Evolutionary conservation across 2,888 invertebrate genomes (phyloP).

Genomic region (Drosophila recens): DNA sequence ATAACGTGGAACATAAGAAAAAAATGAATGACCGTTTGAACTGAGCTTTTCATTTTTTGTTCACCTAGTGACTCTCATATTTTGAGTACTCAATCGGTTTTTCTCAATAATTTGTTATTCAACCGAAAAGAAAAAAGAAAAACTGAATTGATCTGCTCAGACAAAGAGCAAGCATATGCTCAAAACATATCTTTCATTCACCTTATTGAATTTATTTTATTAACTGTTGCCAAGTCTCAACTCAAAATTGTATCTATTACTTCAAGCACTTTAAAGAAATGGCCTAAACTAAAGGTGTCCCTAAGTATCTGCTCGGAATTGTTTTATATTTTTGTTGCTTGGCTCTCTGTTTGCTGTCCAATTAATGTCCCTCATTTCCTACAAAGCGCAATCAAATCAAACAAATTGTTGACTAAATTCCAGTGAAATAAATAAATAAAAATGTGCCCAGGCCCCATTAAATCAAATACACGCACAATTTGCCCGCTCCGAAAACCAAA

Average conservation of each 20-base stretch:
- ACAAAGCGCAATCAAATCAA: constrained; percentile 68
- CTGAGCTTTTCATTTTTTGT: too few species aligned
- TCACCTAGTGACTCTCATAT: too few species aligned
- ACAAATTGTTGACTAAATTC: constrained; percentile 80
- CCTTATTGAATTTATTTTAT: too few species aligned
- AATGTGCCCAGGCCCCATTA: constrained; percentile 59
- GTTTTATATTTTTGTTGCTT: background rate
- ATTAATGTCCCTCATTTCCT: constrained; percentile 35
- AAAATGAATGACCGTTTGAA: too few species aligned
- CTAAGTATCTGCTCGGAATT: background rate
- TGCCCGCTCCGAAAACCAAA: constrained; percentile 26
- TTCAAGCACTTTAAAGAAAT: background rate
- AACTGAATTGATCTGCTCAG: too few species aligned
- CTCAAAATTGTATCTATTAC: background rate
- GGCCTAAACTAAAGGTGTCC: background rate
- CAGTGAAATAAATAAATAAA: constrained; percentile 70
- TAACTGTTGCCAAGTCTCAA: background rate
- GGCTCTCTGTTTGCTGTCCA: constrained; percentile 36
- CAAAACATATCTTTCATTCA: too few species aligned
- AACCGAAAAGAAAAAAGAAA: too few species aligned
- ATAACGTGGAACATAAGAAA: too few species aligned
- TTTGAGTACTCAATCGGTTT: too few species aligned
- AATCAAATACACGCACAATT: constrained; percentile 69
- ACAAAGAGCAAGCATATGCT: too few species aligned
- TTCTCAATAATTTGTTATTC: too few species aligned